Evolutionary conservation across 2,797 vertebrate species (phyloP).

Genomic region (Leptodactylus fallax): DNA sequence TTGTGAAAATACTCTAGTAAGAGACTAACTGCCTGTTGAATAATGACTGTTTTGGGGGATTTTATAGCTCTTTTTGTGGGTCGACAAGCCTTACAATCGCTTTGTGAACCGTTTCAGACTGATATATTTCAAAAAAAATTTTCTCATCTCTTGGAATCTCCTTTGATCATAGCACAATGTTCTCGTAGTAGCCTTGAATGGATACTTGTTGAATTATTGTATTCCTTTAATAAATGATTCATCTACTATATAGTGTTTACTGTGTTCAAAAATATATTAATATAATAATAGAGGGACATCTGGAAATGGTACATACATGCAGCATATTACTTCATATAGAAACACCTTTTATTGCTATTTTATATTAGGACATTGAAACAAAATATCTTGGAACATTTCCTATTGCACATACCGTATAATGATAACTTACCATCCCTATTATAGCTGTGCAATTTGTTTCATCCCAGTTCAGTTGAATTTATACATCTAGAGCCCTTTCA

Average conservation of each 20-base stretch:
- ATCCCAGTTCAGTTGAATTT: no score
- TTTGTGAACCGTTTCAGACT: background rate
- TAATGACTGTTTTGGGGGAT: background rate
- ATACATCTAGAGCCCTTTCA: no score
- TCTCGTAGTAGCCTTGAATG: background rate
- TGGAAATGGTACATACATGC: background rate
- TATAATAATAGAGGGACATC: background rate
- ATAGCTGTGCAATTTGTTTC: no score
- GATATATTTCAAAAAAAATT: background rate
- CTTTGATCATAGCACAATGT: background rate
- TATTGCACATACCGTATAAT: no score
- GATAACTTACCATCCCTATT: no score
- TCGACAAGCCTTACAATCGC: background rate
- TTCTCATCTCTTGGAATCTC: background rate
- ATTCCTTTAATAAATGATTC: background rate
- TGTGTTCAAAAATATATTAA: background rate
- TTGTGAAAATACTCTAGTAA: conserved; percentile 9
- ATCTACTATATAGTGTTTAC: background rate
- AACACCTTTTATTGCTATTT: no score
- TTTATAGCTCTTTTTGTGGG: background rate
- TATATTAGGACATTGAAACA: no score
- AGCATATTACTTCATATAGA: background rate
- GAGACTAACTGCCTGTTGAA: background rate
- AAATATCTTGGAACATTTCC: no score
- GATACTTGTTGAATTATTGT: background rate